Percentiles rank a stretch among this genome's conserved stretches.
phyloP scores from a whole-genome alignment of 2,113 vertebrate genomes.

The Ariopsis seemanni region DNA sequence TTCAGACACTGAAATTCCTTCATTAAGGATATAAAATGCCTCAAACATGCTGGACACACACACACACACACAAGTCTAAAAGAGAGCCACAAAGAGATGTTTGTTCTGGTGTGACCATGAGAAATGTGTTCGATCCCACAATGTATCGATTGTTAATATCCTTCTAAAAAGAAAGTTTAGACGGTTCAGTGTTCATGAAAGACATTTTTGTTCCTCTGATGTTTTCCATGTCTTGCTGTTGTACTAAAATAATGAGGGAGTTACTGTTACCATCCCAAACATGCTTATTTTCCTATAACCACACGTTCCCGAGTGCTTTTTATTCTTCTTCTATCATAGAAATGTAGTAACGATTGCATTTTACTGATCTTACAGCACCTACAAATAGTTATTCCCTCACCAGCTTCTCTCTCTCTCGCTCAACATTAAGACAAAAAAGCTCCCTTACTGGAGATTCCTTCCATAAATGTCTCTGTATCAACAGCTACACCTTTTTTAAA shows the following conservation, averaged over 20 bases:
- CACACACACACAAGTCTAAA: neutral
- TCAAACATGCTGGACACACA: neutral
- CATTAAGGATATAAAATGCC: constrained; percentile 44
- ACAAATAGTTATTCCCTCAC: neutral
- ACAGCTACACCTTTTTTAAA: neutral
- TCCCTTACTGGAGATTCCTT: neutral
- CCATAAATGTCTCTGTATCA: neutral
- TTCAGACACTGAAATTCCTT: constrained; percentile 53
- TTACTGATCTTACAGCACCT: neutral
- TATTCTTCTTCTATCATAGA: neutral
- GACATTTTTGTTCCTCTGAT: neutral
- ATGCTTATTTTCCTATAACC: neutral
- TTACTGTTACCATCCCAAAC: neutral
- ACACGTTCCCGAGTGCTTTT: too few relatives aligned
- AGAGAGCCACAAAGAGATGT: neutral
- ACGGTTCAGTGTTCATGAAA: neutral
- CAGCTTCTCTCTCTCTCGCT: neutral
- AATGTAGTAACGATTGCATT: neutral
- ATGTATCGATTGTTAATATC: neutral
- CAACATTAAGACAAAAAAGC: neutral
- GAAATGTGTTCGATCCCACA: neutral
- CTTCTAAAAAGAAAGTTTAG: neutral
- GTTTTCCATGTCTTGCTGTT: neutral
- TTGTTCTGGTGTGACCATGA: neutral
- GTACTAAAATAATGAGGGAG: neutral